phyloP scores from a whole-genome alignment of 2,797 vertebrate species.

The Pempheris klunzingeri region DNA sequence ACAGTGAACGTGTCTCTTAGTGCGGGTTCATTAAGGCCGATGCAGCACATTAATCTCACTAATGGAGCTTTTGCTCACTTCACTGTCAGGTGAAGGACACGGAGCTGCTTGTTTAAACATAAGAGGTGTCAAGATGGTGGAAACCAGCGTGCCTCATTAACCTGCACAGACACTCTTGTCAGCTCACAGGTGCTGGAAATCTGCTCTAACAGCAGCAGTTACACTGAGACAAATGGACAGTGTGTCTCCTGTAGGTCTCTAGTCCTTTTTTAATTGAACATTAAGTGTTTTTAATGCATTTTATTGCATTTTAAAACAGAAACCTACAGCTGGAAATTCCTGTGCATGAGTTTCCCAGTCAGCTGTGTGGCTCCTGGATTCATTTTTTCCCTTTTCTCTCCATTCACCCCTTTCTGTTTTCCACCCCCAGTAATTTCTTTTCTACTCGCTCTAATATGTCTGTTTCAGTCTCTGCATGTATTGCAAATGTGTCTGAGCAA shows the following conservation, averaged over 20 bases:
- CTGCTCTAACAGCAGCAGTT: slow-evolving; percentile 33
- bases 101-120: slow-evolving; percentile 56
- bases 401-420: not conserved
- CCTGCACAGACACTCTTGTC: slow-evolving; percentile 36
- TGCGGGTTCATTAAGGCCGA: slow-evolving; percentile 65
- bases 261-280: slow-evolving; percentile 23
- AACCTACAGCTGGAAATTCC: not conserved
- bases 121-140: slow-evolving; percentile 41
- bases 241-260: not conserved
- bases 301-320: slow-evolving; percentile 14
- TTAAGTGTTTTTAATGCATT: slow-evolving; percentile 22
- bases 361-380: not conserved
- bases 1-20: slow-evolving; percentile 46
- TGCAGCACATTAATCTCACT: slow-evolving; percentile 71
- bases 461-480: not conserved
- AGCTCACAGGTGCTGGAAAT: slow-evolving; percentile 43
- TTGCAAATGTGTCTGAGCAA: slow-evolving; percentile 1
- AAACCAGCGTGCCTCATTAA: slow-evolving; percentile 56
- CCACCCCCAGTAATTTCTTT: not conserved
- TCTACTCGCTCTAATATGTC: not conserved
- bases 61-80: slow-evolving; percentile 58
- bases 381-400: not conserved
- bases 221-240: slow-evolving; percentile 26
- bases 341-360: slow-evolving; percentile 5
- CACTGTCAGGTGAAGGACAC: slow-evolving; percentile 66